Conservation (phyloP, 2,797 vertebrate species). For the Lacerta bilineata region DNA sequence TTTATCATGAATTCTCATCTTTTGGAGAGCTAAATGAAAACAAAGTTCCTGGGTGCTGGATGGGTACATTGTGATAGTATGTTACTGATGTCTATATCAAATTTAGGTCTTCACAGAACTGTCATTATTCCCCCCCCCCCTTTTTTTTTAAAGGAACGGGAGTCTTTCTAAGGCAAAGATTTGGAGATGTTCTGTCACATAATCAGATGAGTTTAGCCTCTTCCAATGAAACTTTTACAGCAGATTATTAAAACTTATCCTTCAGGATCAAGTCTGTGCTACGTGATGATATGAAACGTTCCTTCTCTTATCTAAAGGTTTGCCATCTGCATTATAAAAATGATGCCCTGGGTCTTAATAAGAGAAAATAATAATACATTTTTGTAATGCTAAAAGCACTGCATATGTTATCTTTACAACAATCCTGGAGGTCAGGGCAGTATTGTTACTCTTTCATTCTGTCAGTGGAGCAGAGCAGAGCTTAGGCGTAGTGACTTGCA, state of each 20-base stretch:
- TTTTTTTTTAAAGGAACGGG: not conserved
- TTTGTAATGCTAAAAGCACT: not conserved
- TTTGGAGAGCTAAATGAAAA: conserved; percentile 73
- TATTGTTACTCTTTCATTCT: not conserved
- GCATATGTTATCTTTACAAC: too few relatives aligned
- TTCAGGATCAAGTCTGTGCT: not conserved
- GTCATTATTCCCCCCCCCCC: conserved; percentile 41
- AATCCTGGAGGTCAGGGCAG: not conserved
- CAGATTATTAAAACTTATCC: not conserved
- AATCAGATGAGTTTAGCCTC: conserved; percentile 22
- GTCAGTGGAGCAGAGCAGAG: not conserved
- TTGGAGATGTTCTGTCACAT: conserved; percentile 18
- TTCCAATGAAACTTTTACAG: conserved; percentile 14
- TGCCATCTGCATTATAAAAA: not conserved
- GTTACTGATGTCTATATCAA: conserved; percentile 64
- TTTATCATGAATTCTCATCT: conserved; percentile 78
- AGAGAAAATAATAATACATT: not conserved
- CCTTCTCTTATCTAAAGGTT: not conserved
- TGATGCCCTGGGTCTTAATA: not conserved
- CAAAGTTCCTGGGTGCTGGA: conserved; percentile 55
- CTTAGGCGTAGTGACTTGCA: not conserved
- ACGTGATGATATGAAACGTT: not conserved
- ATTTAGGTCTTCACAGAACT: conserved; percentile 58
- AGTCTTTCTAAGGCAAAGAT: accelerated
- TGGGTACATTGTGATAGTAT: conserved; percentile 50